Percentiles rank a stretch among this genome's conserved stretches.
Conservation (phyloP, 2,888 invertebrate genomes). For the Agrotis puta region DNA sequence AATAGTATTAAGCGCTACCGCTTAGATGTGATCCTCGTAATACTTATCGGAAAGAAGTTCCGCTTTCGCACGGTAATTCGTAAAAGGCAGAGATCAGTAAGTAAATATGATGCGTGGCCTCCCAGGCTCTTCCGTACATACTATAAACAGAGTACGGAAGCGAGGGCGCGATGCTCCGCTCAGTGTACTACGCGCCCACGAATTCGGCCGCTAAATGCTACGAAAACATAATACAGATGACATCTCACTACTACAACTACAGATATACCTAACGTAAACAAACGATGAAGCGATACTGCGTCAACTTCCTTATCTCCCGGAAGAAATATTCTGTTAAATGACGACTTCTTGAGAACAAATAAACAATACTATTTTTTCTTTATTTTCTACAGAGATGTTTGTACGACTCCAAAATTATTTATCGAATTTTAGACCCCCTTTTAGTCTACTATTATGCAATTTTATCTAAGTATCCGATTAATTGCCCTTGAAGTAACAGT, state of each 20-base stretch:
- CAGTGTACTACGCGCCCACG: slow-evolving; percentile 69
- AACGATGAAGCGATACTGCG: slow-evolving; percentile 69
- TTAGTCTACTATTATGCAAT: neutral
- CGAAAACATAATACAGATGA: slow-evolving; percentile 69
- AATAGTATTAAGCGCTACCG: too few species aligned
- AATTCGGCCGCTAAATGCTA: slow-evolving; percentile 66
- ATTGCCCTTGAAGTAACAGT: neutral
- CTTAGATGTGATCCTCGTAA: slow-evolving; percentile 29
- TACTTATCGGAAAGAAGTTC: slow-evolving; percentile 58
- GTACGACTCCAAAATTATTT: neutral
- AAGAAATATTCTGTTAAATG: slow-evolving; percentile 74
- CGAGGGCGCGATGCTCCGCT: slow-evolving; percentile 70
- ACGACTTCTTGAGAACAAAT: slow-evolving; percentile 67
- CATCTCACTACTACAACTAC: slow-evolving; percentile 64
- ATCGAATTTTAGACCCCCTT: neutral
- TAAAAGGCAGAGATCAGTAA: slow-evolving; percentile 76
- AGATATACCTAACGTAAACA: slow-evolving; percentile 72
- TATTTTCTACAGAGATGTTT: slow-evolving; percentile 49
- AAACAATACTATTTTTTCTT: slow-evolving; percentile 51
- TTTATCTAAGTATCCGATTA: neutral
- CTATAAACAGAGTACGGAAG: slow-evolving; percentile 88
- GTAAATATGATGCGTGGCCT: slow-evolving; percentile 80
- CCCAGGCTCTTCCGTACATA: slow-evolving; percentile 84
- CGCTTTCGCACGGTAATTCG: slow-evolving; percentile 68
- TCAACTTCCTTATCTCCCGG: slow-evolving; percentile 84